Conservation (phyloP, 2,797 vertebrate genomes). For the Lepilemur ruficaudatus region DNA sequence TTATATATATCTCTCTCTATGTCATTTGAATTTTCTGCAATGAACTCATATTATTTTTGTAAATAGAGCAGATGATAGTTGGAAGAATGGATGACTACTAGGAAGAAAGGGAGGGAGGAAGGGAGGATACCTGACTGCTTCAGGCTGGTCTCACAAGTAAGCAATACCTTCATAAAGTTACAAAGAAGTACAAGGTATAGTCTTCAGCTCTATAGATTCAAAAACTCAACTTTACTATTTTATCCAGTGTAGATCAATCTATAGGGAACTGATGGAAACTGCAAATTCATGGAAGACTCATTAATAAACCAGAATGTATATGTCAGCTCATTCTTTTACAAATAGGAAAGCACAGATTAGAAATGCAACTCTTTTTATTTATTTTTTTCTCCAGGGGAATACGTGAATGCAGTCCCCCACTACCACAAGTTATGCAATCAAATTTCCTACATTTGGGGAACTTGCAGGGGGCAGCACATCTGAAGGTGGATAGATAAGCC, state of each 20-base stretch:
- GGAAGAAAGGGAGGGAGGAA: not conserved
- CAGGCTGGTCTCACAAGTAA: not conserved
- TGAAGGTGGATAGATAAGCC: not conserved
- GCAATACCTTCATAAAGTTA: not conserved
- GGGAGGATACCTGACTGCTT: not conserved
- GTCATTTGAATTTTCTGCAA: not conserved
- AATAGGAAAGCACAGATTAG: not conserved
- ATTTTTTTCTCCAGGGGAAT: not conserved
- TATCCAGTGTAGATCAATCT: not conserved
- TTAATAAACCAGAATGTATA: slow-evolving; percentile 14
- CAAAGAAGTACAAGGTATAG: not conserved
- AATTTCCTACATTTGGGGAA: not conserved
- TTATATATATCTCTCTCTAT: not conserved
- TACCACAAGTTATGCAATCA: not conserved
- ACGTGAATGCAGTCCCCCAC: not conserved
- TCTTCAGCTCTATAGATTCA: not conserved
- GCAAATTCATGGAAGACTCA: not conserved
- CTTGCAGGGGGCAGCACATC: not conserved
- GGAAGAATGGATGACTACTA: not conserved
- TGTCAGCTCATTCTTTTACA: not conserved
- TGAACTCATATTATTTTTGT: not conserved
- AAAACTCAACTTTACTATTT: not conserved
- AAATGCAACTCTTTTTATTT: not conserved
- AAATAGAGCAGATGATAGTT: not conserved
- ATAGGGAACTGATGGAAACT: not conserved